These are phyloP conservation scores for Leptoteleia sp. DNA, from an alignment of 1,140 invertebrate genomes.

Conservation along the genomic window DNA sequence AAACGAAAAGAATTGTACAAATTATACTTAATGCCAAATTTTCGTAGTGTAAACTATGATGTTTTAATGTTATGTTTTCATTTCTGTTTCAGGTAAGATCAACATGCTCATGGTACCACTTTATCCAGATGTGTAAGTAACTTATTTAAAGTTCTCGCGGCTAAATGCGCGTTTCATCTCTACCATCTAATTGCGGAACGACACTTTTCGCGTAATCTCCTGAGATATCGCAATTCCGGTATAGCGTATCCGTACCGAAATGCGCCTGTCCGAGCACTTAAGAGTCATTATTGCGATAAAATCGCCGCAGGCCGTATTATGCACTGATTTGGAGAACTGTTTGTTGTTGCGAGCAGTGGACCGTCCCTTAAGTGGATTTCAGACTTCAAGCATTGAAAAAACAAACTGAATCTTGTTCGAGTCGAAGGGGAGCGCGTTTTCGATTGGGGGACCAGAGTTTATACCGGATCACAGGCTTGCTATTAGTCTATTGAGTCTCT, in stretches of 20 bases:
- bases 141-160: constrained; percentile 29
- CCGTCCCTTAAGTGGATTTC: constrained; percentile 75
- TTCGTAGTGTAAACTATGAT: neutral
- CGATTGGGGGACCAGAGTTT: constrained; percentile 61
- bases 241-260: constrained; percentile 34
- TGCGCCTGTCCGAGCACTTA: constrained; percentile 56
- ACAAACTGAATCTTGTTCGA: constrained; percentile 76
- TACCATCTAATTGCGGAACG: constrained; percentile 40
- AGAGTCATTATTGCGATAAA: constrained; percentile 67
- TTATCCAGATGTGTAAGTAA: constrained; percentile 39
- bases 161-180: constrained; percentile 17
- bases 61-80: constrained; percentile 12
- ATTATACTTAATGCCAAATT: neutral
- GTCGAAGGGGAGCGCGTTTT: constrained; percentile 61
- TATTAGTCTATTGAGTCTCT: constrained; percentile 77
- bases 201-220: constrained; percentile 33
- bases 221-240: constrained; percentile 48
- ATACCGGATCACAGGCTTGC: constrained; percentile 65
- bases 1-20: constrained; percentile 21
- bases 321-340: constrained; percentile 69
- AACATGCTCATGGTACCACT: constrained; percentile 1
- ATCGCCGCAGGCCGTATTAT: constrained; percentile 64
- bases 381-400: constrained; percentile 75
- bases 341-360: constrained; percentile 74
- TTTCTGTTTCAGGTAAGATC: constrained; percentile 59